Evolutionary conservation across 2,888 invertebrate genomes (phyloP), one percentile per base, ranked within the genome.

Genomic region (Microctonus brassicae): DNA sequence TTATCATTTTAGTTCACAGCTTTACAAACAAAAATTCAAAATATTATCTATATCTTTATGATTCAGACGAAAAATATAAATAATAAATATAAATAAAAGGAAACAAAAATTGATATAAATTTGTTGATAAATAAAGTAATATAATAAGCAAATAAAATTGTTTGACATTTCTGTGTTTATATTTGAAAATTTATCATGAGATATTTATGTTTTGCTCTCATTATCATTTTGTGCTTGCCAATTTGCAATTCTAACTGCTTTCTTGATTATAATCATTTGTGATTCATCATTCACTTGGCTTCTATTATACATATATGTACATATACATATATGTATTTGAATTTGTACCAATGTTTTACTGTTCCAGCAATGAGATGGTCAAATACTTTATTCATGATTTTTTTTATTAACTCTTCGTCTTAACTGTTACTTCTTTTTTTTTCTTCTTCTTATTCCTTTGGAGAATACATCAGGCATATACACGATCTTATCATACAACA

Each of bases 381-480:
- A 58, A 47, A 69, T 72, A 70, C 67, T 64, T 73, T 73, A 73
- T 73, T 75, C 73, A 72, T 72, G 73, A 66, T 26, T 75, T 73
- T 72, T 72, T 71, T 67, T 63, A 34, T 52, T 55, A 64, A 17
- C 29, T 24, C 24, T 10, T 39, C 20, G 3, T 24, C 39, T 39
- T 26, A 29, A 26, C 29, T 26, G 24, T 29, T 26, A n/a, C n/a
- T n/a, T n/a, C n/a, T n/a, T n/a, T n/a, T n/a, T n/a, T n/a, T n/a
- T n/a, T 39, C 39, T 47, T 53, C 20, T 64, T 53, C 57, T 47
- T 65, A 33, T 65, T 26, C n/a, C 33, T 42, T 20, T 26, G 36
- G 24, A 26, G 62, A 36, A 42, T 42, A 60, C 60, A n/a, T n/a
- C n/a, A 20, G 13, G 22, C 39, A 62, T 42, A 20, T n/a, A n/a